These are phyloP conservation scores for Mus minutoides DNA, from an alignment of 2,797 vertebrate genomes.

Conservation along the genomic window DNA sequence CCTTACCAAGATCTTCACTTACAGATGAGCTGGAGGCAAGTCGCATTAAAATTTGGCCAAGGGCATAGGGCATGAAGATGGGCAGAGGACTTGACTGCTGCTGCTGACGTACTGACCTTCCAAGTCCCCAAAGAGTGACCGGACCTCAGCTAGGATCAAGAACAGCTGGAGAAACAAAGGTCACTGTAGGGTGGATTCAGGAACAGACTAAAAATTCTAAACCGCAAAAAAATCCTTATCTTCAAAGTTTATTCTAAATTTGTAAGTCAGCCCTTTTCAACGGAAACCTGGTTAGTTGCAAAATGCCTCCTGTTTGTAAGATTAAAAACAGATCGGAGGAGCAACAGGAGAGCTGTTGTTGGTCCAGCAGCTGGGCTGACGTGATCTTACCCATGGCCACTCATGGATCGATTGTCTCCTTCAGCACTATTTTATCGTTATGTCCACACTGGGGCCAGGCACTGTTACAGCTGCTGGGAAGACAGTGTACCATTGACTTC, in stretches of 20 bases:
- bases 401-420: not conserved
- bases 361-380: not conserved
- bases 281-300: not conserved
- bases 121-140: not conserved
- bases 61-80: not conserved
- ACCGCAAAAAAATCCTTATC: not conserved
- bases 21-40: not conserved
- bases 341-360: not conserved
- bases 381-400: not conserved
- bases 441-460: not conserved
- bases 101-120: not conserved
- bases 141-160: not conserved
- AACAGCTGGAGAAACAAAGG: not conserved
- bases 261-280: not conserved
- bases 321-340: not conserved
- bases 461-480: not conserved
- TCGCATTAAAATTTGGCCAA: not conserved
- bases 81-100: not conserved
- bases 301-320: not conserved
- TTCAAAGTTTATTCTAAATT: conserved; percentile 2
- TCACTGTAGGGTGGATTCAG: not conserved
- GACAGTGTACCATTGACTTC: too few relatives aligned
- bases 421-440: not conserved
- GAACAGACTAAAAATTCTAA: not conserved
- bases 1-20: not conserved